Evolutionary conservation across 2,888 invertebrate genomes (phyloP), one percentile per base, ranked within the genome.

Genomic region (Phrixothrix hirtus): DNA sequence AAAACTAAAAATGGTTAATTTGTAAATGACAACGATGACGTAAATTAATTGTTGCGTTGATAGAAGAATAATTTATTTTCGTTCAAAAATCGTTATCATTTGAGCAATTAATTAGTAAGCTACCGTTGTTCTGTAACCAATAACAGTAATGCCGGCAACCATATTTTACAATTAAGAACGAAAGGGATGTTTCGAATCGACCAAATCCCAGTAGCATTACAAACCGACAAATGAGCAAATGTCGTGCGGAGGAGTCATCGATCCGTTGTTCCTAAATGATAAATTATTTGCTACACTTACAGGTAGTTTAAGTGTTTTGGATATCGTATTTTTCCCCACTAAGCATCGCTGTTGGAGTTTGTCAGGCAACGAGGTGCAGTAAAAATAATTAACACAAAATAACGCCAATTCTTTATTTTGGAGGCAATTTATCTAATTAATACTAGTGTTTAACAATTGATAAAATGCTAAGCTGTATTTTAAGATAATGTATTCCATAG

Each of bases 211-310:
- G 53, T 44, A 38, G 49, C 27, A 50, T 55, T 55, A 38, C 51
- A 51, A 45, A 38, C 38, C 51, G 44, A 55, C 55, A 55, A 55
- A 55, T 51, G 55, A 55, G 51, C 51, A 38, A 47, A 55, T 55
- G 55, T 51, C 55, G 55, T 55, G 55, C 44, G 21, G 38, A 51
- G 30, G 37, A 25, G 39, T 41, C 43, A 51, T 55, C 55, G 55
- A 55, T 55, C 51, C 47, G 43, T 37, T 43, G 42, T 27, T 50
- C 34, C 45, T 50, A 45, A 50, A 45, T 50, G 55, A 55, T 55
- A 55, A 55, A 55, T 55, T 55, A 55, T 55, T 55, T 45, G 47
- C 55, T 45, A 45, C 50, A 50, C 41, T 50, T 55, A 45, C 39
- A 47, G 34, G 38, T 44, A 32, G 47, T 46, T 32, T 53, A 53